These are phyloP conservation scores for Echiichthys vipera DNA, from an alignment of 2,797 vertebrate species.

Conservation along the genomic window DNA sequence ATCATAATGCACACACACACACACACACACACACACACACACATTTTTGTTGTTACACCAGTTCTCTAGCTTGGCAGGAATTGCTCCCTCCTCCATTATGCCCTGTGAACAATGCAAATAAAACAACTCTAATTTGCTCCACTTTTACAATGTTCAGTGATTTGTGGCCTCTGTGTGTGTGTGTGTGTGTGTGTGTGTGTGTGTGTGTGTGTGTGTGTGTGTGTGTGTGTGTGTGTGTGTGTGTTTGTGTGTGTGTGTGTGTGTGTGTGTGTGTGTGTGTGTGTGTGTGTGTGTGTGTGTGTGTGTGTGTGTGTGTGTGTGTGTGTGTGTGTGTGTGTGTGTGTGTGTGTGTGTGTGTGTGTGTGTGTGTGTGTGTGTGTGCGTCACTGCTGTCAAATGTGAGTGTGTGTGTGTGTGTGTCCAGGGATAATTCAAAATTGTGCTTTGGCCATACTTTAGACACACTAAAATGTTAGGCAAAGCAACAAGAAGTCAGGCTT, in stretches of 20 bases:
- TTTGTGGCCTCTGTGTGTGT: constrained; percentile 59
- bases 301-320: constrained; percentile 5
- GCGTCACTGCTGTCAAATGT: too few species aligned
- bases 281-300: not conserved
- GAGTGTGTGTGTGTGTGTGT: not conserved
- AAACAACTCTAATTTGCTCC: constrained; percentile 69
- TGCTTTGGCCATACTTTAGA: constrained; percentile 51
- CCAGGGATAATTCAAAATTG: constrained; percentile 29
- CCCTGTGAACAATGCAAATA: constrained; percentile 72
- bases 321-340: too few species aligned
- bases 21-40: constrained; percentile 16
- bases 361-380: not conserved
- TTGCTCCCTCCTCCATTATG: constrained; percentile 50
- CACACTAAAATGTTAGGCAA: constrained; percentile 49
- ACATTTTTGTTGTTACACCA: constrained; percentile 39
- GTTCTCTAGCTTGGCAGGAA: constrained; percentile 54
- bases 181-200: constrained; percentile 18
- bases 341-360: not conserved
- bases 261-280: constrained; percentile 13
- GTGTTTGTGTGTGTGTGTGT: constrained; percentile 21
- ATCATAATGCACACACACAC: not conserved
- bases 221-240: constrained; percentile 32
- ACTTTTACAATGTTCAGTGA: constrained; percentile 63
- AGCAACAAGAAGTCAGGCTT: constrained; percentile 64
- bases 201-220: constrained; percentile 24